phyloP scores from a whole-genome alignment of 1,140 invertebrate genomes.

The Procambarus virginalis region DNA sequence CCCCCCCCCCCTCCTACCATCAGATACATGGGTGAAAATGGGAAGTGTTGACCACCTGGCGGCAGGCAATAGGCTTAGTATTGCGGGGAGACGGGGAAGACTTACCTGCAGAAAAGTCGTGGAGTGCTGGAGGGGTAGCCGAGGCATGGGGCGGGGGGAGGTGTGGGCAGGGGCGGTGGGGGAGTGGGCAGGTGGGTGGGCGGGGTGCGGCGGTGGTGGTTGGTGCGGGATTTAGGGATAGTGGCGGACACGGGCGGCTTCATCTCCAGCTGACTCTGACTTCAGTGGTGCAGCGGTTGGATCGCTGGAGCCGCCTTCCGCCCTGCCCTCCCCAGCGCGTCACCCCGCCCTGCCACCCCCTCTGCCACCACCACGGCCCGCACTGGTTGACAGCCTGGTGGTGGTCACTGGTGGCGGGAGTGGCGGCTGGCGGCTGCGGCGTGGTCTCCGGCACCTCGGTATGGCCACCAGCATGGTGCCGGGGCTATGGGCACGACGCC shows the following conservation, averaged over 20 bases:
- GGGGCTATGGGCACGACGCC: background rate
- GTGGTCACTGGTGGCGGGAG: conserved; percentile 9
- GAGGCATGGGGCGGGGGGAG: background rate
- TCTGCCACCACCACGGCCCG: background rate
- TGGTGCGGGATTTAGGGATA: conserved; percentile 43
- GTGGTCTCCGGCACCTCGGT: conserved; percentile 51
- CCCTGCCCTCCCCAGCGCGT: conserved; percentile 37
- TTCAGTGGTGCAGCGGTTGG: background rate
- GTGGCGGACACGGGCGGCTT: conserved; percentile 48
- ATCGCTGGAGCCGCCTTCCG: background rate
- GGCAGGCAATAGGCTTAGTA: no score
- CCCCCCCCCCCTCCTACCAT: no score
- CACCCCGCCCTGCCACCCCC: no score
- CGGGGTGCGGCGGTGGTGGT: conserved; percentile 7
- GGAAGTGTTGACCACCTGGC: no score
- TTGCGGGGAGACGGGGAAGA: background rate
- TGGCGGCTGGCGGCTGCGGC: conserved; percentile 15
- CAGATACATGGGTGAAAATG: no score
- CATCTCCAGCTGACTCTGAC: conserved; percentile 28
- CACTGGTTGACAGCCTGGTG: conserved; percentile 11
- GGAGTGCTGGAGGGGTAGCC: background rate
- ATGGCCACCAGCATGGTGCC: conserved; percentile 49
- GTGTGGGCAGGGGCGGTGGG: background rate
- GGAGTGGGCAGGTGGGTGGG: conserved; percentile 15
- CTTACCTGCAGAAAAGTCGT: background rate